Evolutionary conservation across 1,140 invertebrate species (phyloP).

Genomic region (Hypothenemus hampei): DNA sequence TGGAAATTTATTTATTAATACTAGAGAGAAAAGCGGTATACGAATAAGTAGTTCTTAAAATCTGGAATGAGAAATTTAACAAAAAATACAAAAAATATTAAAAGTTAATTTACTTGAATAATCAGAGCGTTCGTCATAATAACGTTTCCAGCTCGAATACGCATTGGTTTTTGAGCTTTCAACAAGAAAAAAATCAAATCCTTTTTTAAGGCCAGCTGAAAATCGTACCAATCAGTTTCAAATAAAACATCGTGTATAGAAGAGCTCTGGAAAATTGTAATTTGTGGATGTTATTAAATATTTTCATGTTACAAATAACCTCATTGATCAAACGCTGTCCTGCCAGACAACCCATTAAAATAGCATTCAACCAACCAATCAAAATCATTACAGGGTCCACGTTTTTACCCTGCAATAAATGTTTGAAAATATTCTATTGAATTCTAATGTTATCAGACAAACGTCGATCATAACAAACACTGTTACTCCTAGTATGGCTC

Average conservation of each 20-base stretch:
- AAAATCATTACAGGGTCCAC: constrained; percentile 16
- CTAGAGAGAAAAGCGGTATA: constrained; percentile 1
- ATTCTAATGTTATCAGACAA: no score
- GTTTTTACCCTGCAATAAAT: not conserved
- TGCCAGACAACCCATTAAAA: constrained; percentile 11
- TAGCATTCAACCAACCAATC: constrained; percentile 15
- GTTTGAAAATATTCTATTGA: no score
- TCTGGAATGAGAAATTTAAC: not conserved
- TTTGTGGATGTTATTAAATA: not conserved
- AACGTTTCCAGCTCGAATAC: constrained; percentile 11
- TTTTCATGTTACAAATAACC: not conserved
- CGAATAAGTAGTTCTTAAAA: constrained; percentile 6
- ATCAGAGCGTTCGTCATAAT: constrained; percentile 6
- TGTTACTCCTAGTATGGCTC: constrained; percentile 4
- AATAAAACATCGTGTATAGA: constrained; percentile 7
- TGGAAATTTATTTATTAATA: constrained; percentile 1
- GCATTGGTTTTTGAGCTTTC: constrained; percentile 3
- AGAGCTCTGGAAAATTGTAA: constrained; percentile 1
- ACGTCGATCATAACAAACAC: constrained; percentile 15
- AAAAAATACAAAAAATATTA: not conserved
- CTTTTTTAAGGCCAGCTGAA: not conserved
- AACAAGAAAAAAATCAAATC: constrained; percentile 11
- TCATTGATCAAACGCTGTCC: constrained; percentile 13
- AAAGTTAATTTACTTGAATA: constrained; percentile 1
- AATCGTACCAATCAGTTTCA: constrained; percentile 10